Evolutionary conservation across 1,140 invertebrate species (phyloP).

Genomic region (Sarcophaga peregrina): DNA sequence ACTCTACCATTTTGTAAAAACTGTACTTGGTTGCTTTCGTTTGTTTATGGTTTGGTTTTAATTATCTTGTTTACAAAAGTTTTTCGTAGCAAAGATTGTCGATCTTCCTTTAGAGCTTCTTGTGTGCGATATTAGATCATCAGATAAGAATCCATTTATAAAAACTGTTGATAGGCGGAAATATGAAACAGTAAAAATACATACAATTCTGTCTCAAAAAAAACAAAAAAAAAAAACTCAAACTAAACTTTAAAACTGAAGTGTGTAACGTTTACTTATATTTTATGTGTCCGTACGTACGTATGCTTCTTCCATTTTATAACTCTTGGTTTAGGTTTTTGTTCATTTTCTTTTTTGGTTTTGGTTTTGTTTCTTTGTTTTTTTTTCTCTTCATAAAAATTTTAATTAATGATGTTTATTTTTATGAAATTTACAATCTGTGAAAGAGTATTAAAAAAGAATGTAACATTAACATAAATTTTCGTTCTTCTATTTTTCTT

Average conservation of each 20-base stretch:
- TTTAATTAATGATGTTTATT: constrained; percentile 20
- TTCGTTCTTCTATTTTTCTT: background rate
- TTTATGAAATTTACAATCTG: constrained; percentile 36
- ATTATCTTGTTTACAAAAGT: no score
- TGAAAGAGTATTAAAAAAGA: constrained; percentile 36
- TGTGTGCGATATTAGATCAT: background rate
- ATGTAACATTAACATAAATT: constrained; percentile 41
- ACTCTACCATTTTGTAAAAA: no score
- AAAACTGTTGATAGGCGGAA: constrained; percentile 17
- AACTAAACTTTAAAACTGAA: background rate
- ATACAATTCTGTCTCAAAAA: no score
- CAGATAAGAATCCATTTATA: background rate
- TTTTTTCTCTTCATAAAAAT: background rate
- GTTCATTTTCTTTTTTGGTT: no score
- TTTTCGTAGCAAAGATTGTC: no score
- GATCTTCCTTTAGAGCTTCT: no score
- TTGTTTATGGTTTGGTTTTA: no score
- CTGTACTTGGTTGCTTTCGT: no score
- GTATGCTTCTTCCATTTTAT: no score
- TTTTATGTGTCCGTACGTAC: no score
- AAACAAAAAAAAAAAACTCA: no score
- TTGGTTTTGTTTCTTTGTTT: background rate
- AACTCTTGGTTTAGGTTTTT: no score
- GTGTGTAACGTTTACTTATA: background rate
- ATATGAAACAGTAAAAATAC: background rate